Percentiles rank a stretch among this genome's conserved stretches.
Evolutionary conservation across 2,888 invertebrate genomes (phyloP).

Genomic region (Drosophila picticornis): DNA sequence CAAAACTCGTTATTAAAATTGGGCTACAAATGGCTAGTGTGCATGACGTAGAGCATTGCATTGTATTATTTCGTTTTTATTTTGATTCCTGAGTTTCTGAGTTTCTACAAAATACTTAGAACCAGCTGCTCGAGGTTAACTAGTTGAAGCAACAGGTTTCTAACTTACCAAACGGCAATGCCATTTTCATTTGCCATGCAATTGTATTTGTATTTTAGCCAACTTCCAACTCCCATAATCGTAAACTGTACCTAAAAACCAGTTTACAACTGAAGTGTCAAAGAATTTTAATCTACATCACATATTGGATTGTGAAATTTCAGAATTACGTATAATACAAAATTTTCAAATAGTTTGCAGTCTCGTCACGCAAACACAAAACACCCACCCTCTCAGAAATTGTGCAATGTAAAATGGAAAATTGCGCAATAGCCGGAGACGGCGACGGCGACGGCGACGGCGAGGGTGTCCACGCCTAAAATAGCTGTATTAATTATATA

Average conservation of each 20-base stretch:
- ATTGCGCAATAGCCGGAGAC: slow-evolving; percentile 58
- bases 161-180: slow-evolving; percentile 23
- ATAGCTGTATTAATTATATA: slow-evolving; percentile 67
- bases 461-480: slow-evolving; percentile 45
- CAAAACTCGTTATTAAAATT: slow-evolving; percentile 67
- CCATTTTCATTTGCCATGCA: slow-evolving; percentile 46
- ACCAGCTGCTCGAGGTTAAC: slow-evolving; percentile 59
- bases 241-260: slow-evolving; percentile 42
- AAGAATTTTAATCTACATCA: neutral
- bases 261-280: slow-evolving; percentile 11
- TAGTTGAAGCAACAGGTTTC: slow-evolving; percentile 53
- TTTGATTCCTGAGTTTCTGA: slow-evolving; percentile 41
- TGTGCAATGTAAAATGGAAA: slow-evolving; percentile 53
- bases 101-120: slow-evolving; percentile 27
- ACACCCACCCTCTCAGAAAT: slow-evolving; percentile 29
- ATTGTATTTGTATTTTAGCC: slow-evolving; percentile 20
- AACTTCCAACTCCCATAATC: slow-evolving; percentile 30
- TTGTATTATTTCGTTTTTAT: slow-evolving; percentile 29
- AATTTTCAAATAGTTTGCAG: slow-evolving; percentile 30
- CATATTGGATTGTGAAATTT: slow-evolving; percentile 21
- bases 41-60: slow-evolving; percentile 19
- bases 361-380: slow-evolving; percentile 46
- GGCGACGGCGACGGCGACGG: neutral
- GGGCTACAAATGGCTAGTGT: slow-evolving; percentile 32
- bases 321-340: slow-evolving; percentile 3